phyloP scores from a whole-genome alignment of 64 coral and sea anemone species.

The Porites lutea region DNA sequence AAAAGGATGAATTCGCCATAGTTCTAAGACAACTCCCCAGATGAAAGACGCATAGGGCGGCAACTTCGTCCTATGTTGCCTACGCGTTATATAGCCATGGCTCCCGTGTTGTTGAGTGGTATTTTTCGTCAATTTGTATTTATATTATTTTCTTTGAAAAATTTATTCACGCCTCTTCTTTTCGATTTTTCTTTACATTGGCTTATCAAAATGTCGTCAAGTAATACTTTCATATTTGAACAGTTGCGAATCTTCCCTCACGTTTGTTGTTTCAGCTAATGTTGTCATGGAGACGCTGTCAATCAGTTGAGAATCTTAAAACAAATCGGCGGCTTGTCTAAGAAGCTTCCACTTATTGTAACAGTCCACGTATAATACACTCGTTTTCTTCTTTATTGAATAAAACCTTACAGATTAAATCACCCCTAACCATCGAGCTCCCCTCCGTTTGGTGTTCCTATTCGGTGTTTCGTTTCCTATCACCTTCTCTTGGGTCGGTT shows the following conservation, averaged over 20 bases:
- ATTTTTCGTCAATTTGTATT: neutral
- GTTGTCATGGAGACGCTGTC: neutral
- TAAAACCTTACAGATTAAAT: too few species aligned
- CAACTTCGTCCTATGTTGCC: too few species aligned
- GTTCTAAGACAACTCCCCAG: neutral
- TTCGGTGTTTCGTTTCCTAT: too few species aligned
- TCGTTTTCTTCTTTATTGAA: too few species aligned
- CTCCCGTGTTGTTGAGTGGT: neutral
- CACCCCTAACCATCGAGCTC: too few species aligned
- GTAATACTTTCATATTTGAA: neutral
- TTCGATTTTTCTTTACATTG: neutral
- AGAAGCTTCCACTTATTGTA: too few species aligned
- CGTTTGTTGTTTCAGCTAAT: constrained; percentile 1
- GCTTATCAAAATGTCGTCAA: neutral
- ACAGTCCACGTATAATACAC: too few species aligned
- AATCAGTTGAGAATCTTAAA: neutral
- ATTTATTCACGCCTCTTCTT: neutral
- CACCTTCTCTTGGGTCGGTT: too few species aligned
- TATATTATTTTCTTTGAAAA: neutral
- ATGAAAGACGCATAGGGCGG: neutral
- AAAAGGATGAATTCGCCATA: neutral
- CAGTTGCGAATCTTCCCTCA: neutral
- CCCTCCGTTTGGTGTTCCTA: too few species aligned
- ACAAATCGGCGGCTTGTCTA: neutral
- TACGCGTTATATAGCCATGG: neutral